Conservation (phyloP, 2,888 invertebrate species). For the Parnassius smintheus region DNA sequence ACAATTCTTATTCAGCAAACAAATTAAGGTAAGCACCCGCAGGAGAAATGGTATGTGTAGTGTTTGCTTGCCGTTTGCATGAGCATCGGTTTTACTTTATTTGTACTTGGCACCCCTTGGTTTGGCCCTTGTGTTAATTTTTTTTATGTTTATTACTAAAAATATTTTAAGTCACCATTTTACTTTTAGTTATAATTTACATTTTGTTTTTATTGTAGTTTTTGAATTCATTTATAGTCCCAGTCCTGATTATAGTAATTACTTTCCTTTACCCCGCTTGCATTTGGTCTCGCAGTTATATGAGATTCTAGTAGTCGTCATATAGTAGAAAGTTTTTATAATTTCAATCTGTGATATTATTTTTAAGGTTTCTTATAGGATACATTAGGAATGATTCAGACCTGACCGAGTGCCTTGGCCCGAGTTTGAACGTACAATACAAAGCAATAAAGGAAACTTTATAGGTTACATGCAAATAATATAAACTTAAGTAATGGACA, state of each 20-base stretch:
- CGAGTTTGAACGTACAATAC: too few relatives aligned
- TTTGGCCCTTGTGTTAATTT: conserved; percentile 71
- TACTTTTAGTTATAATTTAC: conserved; percentile 44
- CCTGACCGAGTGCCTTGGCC: neutral
- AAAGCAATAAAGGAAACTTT: too few relatives aligned
- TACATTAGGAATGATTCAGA: conserved; percentile 13
- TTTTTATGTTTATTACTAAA: conserved; percentile 37
- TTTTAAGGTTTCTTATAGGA: conserved; percentile 33
- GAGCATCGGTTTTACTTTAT: conserved; percentile 62
- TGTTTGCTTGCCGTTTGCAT: conserved; percentile 72
- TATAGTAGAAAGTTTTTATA: conserved; percentile 48
- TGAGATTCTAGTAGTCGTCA: conserved; percentile 63
- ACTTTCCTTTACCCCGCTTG: conserved; percentile 9
- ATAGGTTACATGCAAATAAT: too few relatives aligned
- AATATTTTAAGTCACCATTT: conserved; percentile 40
- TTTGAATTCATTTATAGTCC: conserved; percentile 40
- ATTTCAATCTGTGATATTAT: conserved; percentile 74
- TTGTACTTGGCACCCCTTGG: conserved; percentile 80
- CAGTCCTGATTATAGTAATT: neutral
- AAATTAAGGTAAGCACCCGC: conserved; percentile 27
- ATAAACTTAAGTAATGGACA: too few relatives aligned
- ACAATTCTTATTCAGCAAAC: conserved; percentile 6
- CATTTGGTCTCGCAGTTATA: conserved; percentile 45
- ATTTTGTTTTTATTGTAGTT: conserved; percentile 43
- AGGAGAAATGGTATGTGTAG: conserved; percentile 53